A percentile compares a stretch with the other conserved stretches of the same genome.
Evolutionary conservation across 2,888 invertebrate genomes (phyloP).

Genomic region (Drosophila crucigera): DNA sequence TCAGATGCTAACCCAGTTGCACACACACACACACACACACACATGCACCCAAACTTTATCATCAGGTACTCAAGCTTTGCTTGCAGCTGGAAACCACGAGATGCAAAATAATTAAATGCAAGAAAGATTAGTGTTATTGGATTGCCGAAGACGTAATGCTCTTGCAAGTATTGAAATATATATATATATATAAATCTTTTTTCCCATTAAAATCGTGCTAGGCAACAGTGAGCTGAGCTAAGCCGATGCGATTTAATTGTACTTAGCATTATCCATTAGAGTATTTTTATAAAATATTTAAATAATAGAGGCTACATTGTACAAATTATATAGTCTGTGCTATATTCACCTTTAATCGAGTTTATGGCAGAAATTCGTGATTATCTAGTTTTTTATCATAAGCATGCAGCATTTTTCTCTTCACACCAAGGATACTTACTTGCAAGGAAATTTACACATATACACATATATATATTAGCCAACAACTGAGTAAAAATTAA

Average conservation of each 20-base stretch:
- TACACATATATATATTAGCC: constrained; percentile 1
- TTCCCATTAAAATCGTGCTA: not conserved
- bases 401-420: not conserved
- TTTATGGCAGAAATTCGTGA: not conserved
- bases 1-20: not conserved
- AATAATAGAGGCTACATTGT: not conserved
- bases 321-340: not conserved
- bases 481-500: constrained; percentile 51
- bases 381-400: not conserved
- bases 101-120: constrained; percentile 24
- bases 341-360: not conserved
- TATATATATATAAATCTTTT: not conserved
- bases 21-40: not conserved
- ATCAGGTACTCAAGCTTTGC: constrained; percentile 18
- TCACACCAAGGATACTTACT: not conserved
- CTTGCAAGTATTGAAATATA: not conserved
- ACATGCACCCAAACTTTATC: constrained; percentile 13
- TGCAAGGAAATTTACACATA: not conserved
- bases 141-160: constrained; percentile 1
- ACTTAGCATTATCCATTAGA: not conserved
- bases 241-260: not conserved
- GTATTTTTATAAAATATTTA: not conserved
- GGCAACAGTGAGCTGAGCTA: not conserved
- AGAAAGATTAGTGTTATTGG: not conserved
- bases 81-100: constrained; percentile 8